phyloP scores from a whole-genome alignment of 2,888 invertebrate species.

The Osmoderma eremita region DNA sequence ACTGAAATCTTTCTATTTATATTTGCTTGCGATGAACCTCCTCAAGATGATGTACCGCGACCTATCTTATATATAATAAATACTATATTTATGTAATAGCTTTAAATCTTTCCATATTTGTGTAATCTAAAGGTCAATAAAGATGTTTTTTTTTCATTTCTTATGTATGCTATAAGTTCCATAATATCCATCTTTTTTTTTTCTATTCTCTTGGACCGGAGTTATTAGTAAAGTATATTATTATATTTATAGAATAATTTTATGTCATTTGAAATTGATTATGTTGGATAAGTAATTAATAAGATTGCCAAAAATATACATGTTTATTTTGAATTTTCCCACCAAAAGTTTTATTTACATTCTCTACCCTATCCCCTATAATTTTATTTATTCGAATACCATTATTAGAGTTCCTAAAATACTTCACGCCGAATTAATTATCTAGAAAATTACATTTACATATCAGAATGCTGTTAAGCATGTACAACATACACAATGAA shows the following conservation, averaged over 20 bases:
- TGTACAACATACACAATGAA: neutral
- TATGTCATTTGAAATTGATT: constrained; percentile 17
- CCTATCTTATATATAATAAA: constrained; percentile 40
- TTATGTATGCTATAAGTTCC: constrained; percentile 6
- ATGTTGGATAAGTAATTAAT: constrained; percentile 18
- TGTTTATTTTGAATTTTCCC: constrained; percentile 29
- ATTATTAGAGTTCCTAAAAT: neutral
- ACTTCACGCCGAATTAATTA: neutral
- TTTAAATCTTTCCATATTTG: constrained; percentile 54
- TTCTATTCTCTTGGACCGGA: constrained; percentile 18
- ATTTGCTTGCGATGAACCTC: constrained; percentile 30
- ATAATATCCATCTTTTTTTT: constrained; percentile 16
- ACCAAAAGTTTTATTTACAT: neutral
- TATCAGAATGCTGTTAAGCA: neutral
- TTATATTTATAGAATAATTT: constrained; percentile 34
- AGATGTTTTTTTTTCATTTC: constrained; percentile 51
- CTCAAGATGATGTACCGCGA: constrained; percentile 48
- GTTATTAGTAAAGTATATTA: constrained; percentile 4
- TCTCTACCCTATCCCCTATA: neutral
- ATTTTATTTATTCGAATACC: neutral
- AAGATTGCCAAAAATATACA: constrained; percentile 25
- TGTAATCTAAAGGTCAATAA: constrained; percentile 53
- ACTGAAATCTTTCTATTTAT: constrained; percentile 44
- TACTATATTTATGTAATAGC: constrained; percentile 51
- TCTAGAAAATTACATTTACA: neutral